phyloP scores from a whole-genome alignment of 2,888 invertebrate genomes.

The Belgica antarctica region DNA sequence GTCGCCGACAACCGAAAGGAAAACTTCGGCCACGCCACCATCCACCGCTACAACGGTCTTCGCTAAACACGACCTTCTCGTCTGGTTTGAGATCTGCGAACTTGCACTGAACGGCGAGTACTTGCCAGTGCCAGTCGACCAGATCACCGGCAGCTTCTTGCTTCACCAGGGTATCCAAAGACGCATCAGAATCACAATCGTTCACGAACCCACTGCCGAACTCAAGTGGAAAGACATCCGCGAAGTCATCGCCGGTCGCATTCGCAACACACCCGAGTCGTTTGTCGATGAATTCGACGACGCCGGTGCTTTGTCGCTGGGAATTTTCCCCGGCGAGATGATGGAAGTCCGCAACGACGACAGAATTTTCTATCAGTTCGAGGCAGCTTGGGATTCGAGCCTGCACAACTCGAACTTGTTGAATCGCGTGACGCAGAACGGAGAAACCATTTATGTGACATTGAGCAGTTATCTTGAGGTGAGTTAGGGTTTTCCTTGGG shows the following conservation, averaged over 20 bases:
- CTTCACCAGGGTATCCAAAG: slow-evolving; percentile 98
- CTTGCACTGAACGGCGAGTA: slow-evolving; percentile 93
- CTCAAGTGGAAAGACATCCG: slow-evolving; percentile 94
- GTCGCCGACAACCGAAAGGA: slow-evolving; percentile 39
- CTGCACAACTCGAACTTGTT: slow-evolving; percentile 94
- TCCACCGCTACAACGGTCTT: slow-evolving; percentile 65
- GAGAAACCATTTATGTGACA: slow-evolving; percentile 97
- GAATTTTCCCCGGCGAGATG: slow-evolving; percentile 94
- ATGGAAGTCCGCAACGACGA: slow-evolving; percentile 89
- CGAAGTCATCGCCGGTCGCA: slow-evolving; percentile 91
- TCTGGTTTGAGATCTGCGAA: slow-evolving; percentile 99
- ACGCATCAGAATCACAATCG: slow-evolving; percentile 94
- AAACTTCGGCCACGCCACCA: slow-evolving; percentile 58
- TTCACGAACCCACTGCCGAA: slow-evolving; percentile 89
- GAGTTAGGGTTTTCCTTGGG: slow-evolving; percentile 47
- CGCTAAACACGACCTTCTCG: slow-evolving; percentile 90
- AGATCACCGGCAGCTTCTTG: slow-evolving; percentile 95
- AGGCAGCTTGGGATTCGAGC: slow-evolving; percentile 99
- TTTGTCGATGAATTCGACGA: slow-evolving; percentile 81
- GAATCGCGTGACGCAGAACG: slow-evolving; percentile 91
- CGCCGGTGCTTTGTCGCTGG: slow-evolving; percentile 90
- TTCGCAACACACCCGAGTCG: slow-evolving; percentile 86
- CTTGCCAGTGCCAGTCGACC: slow-evolving; percentile 92
- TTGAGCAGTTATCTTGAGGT: slow-evolving; percentile 98
- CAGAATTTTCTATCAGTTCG: slow-evolving; percentile 82